phyloP scores from a whole-genome alignment of 2,113 vertebrate genomes.

The Thomomys bottae region DNA sequence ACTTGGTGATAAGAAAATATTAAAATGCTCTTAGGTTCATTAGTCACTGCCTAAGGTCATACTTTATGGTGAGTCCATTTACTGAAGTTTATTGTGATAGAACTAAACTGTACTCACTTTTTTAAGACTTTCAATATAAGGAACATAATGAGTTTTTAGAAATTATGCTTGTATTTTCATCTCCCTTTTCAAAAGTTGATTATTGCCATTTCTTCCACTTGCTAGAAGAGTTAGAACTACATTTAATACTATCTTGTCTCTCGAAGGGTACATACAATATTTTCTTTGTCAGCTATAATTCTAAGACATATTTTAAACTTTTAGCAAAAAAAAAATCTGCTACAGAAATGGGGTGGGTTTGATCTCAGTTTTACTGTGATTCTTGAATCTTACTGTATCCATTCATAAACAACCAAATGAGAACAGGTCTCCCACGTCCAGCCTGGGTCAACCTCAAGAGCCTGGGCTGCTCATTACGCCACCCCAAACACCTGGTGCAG shows the following conservation, averaged over 20 bases:
- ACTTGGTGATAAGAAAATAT: conserved; percentile 83
- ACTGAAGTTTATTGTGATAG: conserved; percentile 70
- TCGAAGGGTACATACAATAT: not conserved
- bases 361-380: conserved; percentile 38
- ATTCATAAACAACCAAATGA: conserved; percentile 67
- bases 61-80: conserved; percentile 81
- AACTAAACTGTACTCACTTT: conserved; percentile 73
- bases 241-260: conserved; percentile 21
- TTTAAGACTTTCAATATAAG: conserved; percentile 65
- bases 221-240: conserved; percentile 28
- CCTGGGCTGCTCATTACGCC: conserved; percentile 85
- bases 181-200: conserved; percentile 34
- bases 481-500: conserved; percentile 89
- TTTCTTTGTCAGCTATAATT: conserved; percentile 19
- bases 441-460: conserved; percentile 77
- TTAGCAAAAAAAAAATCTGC: conserved; percentile 34
- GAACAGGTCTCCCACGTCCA: conserved; percentile 59
- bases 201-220: conserved; percentile 59
- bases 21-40: conserved; percentile 88
- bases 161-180: conserved; percentile 69
- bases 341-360: conserved; percentile 22
- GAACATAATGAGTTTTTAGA: conserved; percentile 42
- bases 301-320: conserved; percentile 32
- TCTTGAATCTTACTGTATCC: conserved; percentile 22
- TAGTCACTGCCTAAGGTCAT: conserved; percentile 89